Evolutionary conservation across 2,888 invertebrate species (phyloP).

Genomic region (Agriopis marginaria): DNA sequence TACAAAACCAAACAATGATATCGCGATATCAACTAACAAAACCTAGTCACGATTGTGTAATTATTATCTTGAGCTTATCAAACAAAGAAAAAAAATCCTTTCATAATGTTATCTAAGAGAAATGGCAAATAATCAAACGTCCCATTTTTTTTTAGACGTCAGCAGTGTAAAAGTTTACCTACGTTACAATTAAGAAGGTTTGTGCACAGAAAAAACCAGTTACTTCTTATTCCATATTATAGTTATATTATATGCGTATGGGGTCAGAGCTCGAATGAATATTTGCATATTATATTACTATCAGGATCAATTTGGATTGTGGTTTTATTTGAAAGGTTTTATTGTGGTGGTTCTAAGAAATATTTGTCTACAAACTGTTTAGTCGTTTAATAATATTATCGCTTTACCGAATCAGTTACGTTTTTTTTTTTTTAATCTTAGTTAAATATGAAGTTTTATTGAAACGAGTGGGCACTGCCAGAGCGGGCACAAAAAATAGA

Average conservation of each 20-base stretch:
- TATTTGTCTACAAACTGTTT: not conserved
- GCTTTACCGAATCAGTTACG: too few relatives aligned
- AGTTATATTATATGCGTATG: too few relatives aligned
- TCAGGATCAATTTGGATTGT: too few relatives aligned
- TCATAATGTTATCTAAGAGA: slow-evolving; percentile 4
- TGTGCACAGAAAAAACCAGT: not conserved
- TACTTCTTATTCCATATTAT: not conserved
- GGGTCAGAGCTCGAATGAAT: too few relatives aligned
- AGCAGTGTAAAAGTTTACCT: not conserved
- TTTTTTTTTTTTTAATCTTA: too few relatives aligned
- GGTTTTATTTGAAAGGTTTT: too few relatives aligned
- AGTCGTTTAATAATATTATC: not conserved
- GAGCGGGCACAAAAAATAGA: too few relatives aligned
- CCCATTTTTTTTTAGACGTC: too few relatives aligned
- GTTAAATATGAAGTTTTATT: too few relatives aligned
- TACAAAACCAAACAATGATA: slow-evolving; percentile 1
- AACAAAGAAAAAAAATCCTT: not conserved
- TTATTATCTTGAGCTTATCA: not conserved
- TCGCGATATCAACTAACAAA: not conserved
- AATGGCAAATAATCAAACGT: not conserved
- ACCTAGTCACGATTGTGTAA: not conserved
- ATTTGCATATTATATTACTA: too few relatives aligned
- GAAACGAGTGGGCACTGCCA: too few relatives aligned
- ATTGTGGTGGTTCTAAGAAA: too few relatives aligned
- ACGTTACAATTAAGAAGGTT: not conserved